Evolutionary conservation across 1,140 invertebrate genomes (phyloP), one percentile per base, ranked within the genome.

Genomic region (Cydia fagiglandana): DNA sequence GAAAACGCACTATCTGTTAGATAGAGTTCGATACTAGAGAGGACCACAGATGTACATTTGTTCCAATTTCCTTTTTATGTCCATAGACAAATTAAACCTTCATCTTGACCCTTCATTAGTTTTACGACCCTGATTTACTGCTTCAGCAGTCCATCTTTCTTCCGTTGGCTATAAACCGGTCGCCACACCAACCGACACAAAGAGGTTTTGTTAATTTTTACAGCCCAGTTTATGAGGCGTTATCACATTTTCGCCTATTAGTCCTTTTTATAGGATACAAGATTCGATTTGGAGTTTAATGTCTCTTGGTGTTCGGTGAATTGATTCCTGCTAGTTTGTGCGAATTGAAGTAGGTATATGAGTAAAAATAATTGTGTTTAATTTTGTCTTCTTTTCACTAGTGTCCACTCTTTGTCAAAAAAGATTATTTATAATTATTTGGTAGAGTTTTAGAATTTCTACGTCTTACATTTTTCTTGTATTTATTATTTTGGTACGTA

Each of bases 201-300:
- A 70, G 66, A 7, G 41, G 38, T 70, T 70, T 70, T 70, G 66
- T 70, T 70, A 70, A 70, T 70, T 70, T 70, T 38, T 38, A 70
- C 38, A 17, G 17, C 34, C 30, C 4, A 41, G 0, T 70, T 70
- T 70, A 70, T 70, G 30, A 30, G 34, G 1, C n/a, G 34, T 70
- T 34, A 34, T 68, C 64, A 41, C 66, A 34, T 70, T 15, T 34
- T 34, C n/a, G 66, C 0, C 30, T 41, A 38, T 38, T 70, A 66
- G 34, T 70, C 15, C n/a, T 70, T 13, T 68, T 68, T 68, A 68
- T 34, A 68, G 28, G 24, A 17, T 53, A 20, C 56, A 61, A 20
- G 56, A 20, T 61, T 24, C 20, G 56, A 9, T 61, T 53, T 20
- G 17, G 20, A 10, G 9, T 61, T 61, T 61, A 24, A 61, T 61